phyloP scores from a whole-genome alignment of 2,113 vertebrate genomes.

The Rutilus rutilus region DNA sequence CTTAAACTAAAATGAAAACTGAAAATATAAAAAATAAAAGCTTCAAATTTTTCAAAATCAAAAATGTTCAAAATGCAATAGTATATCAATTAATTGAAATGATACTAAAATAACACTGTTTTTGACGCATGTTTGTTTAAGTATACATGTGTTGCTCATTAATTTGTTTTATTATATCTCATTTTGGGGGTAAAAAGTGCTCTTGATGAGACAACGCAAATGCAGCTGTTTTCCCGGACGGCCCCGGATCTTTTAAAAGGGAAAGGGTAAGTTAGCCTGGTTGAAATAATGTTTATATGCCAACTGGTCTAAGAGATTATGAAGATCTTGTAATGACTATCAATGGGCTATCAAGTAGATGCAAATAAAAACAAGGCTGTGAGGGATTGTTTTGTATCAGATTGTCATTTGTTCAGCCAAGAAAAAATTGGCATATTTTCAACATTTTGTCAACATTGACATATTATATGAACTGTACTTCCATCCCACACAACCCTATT shows the following conservation, averaged over 20 bases:
- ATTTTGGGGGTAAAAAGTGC: constrained; percentile 77
- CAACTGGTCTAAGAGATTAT: background rate
- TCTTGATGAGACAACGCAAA: constrained; percentile 87
- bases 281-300: background rate
- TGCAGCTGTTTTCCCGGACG: constrained; percentile 85
- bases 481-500: background rate
- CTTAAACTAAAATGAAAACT: too few species aligned
- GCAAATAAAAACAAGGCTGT: constrained; percentile 8
- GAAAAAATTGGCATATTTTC: background rate
- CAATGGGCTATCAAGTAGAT: background rate
- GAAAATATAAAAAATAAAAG: too few species aligned
- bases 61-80: too few species aligned
- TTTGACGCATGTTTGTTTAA: background rate
- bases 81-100: too few species aligned
- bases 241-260: constrained; percentile 92
- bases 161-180: constrained; percentile 40
- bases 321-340: background rate
- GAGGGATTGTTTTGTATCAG: background rate
- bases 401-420: background rate
- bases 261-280: constrained; percentile 89
- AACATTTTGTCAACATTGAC: too few species aligned
- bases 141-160: background rate
- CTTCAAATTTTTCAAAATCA: too few species aligned
- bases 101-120: too few species aligned
- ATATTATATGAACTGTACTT: background rate